Conservation (phyloP, 1,140 invertebrate genomes). For the Bombus waltoni region DNA sequence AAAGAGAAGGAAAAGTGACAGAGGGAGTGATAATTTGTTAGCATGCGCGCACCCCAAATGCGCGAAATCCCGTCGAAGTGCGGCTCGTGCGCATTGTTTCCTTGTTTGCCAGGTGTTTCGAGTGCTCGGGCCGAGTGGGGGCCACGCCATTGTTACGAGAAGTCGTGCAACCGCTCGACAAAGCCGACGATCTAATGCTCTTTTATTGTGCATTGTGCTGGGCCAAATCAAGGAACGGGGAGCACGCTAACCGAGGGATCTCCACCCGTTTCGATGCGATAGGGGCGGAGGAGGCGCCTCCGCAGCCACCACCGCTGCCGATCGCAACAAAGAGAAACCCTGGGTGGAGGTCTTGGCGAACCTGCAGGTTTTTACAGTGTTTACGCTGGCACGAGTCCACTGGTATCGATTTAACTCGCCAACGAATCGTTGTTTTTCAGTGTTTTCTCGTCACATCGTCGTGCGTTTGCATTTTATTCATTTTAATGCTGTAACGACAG, state of each 20-base stretch:
- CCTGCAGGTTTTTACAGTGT: conserved; percentile 6
- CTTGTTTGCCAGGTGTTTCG: conserved; percentile 83
- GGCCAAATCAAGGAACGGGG: conserved; percentile 68
- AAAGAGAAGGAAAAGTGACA: conserved; percentile 39
- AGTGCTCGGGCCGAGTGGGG: conserved; percentile 75
- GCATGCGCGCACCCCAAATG: conserved; percentile 77
- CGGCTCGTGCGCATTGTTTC: conserved; percentile 79
- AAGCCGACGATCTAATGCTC: conserved; percentile 82
- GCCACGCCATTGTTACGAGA: conserved; percentile 78
- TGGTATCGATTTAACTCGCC: not conserved
- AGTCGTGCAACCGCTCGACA: conserved; percentile 79
- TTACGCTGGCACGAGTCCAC: not conserved
- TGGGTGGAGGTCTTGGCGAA: not conserved
- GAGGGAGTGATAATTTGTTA: conserved; percentile 78
- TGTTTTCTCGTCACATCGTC: not conserved
- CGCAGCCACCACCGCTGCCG: conserved; percentile 19
- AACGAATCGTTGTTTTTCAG: not conserved
- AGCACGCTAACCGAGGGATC: conserved; percentile 55
- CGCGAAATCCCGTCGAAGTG: conserved; percentile 79
- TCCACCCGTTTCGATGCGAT: conserved; percentile 35
- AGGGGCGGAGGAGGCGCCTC: conserved; percentile 47
- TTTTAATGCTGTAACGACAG: too few relatives aligned
- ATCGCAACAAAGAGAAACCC: conserved; percentile 16
- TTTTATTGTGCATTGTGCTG: conserved; percentile 82
- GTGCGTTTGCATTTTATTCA: not conserved